These are phyloP conservation scores for Menura novaehollandiae DNA, from an alignment of 2,113 vertebrate species.

Conservation along the genomic window DNA sequence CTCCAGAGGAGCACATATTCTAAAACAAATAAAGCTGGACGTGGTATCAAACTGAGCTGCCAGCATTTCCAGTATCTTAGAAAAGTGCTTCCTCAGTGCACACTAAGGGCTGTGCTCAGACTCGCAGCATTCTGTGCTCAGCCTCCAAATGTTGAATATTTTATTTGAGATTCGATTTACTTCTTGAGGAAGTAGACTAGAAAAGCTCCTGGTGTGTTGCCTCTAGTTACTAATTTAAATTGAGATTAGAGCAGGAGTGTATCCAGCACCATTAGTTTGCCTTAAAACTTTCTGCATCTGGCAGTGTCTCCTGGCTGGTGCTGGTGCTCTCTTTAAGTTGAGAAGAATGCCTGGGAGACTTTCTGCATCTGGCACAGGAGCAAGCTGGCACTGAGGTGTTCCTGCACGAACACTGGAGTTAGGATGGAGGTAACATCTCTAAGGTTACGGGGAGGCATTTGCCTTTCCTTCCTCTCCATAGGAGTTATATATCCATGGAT, in stretches of 20 bases:
- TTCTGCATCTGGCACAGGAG: background rate
- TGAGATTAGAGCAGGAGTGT: constrained; percentile 12
- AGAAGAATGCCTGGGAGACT: background rate
- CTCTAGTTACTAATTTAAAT: constrained; percentile 56
- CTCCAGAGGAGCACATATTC: background rate
- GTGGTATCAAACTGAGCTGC: background rate
- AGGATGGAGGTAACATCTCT: background rate
- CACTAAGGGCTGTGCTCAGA: background rate
- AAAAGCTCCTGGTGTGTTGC: background rate
- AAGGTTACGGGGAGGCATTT: background rate
- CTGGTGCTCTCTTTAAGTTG: background rate
- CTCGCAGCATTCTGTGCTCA: background rate
- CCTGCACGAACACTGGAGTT: background rate
- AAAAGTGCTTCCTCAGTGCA: background rate
- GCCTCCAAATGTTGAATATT: constrained; percentile 21
- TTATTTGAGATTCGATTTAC: constrained; percentile 6
- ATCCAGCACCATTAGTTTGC: background rate
- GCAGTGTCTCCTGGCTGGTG: background rate
- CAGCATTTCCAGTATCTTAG: background rate
- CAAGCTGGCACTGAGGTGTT: background rate
- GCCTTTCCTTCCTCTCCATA: background rate
- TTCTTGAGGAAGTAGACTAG: constrained; percentile 37
- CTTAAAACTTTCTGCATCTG: constrained; percentile 19
- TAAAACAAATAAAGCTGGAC: background rate
- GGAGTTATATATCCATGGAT: too few species aligned